These are phyloP conservation scores for Mythimna vitellina DNA, from an alignment of 2,888 invertebrate species.

Conservation along the genomic window DNA sequence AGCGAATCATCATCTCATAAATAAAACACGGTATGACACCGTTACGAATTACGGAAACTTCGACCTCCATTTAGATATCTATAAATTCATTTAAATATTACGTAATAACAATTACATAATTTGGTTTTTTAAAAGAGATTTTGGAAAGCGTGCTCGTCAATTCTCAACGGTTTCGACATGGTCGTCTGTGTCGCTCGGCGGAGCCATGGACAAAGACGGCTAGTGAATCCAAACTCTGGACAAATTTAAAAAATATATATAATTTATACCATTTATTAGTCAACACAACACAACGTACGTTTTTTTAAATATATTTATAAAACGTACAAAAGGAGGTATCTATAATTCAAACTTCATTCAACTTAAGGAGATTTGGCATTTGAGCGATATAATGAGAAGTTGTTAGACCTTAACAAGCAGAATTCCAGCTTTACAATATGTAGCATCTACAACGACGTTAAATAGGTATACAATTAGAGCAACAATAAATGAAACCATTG, in stretches of 20 bases:
- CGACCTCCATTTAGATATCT: slow-evolving; percentile 39
- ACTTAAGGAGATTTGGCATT: too few species aligned
- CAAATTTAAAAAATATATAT: too few species aligned
- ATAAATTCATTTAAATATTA: slow-evolving; percentile 49
- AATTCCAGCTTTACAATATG: slow-evolving; percentile 24
- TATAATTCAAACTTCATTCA: too few species aligned
- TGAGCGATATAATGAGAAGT: too few species aligned
- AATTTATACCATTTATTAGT: too few species aligned
- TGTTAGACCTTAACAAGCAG: too few species aligned
- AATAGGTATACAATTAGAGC: slow-evolving; percentile 2
- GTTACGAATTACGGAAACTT: slow-evolving; percentile 40
- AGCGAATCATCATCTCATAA: slow-evolving; percentile 53
- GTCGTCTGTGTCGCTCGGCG: slow-evolving; percentile 56
- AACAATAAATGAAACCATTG: too few species aligned
- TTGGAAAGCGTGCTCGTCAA: slow-evolving; percentile 68
- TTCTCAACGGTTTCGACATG: slow-evolving; percentile 68
- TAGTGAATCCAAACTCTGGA: not conserved
- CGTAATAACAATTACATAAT: slow-evolving; percentile 57
- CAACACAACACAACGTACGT: too few species aligned
- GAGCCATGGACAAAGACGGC: slow-evolving; percentile 35
- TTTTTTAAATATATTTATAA: too few species aligned
- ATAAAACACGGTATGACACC: slow-evolving; percentile 43
- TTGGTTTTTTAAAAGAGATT: slow-evolving; percentile 59
- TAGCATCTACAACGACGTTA: slow-evolving; percentile 26
- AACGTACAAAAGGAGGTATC: too few species aligned